phyloP scores from a whole-genome alignment of 2,113 vertebrate genomes.

The Physeter macrocephalus region DNA sequence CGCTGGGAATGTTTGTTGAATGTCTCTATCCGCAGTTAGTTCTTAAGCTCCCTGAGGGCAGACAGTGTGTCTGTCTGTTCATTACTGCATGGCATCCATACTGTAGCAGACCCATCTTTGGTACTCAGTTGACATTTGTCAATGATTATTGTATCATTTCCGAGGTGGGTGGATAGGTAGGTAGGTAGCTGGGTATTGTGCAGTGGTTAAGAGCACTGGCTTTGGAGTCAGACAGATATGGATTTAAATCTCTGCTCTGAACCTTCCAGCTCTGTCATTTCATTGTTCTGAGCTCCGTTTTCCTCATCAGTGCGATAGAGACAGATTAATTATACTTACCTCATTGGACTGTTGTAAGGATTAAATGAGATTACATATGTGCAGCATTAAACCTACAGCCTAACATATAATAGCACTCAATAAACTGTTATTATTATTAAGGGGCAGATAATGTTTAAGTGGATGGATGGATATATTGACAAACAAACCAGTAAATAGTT shows the following conservation, averaged over 20 bases:
- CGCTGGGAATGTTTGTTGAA: not conserved
- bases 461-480: not conserved
- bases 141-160: not conserved
- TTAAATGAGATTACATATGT: slow-evolving; percentile 8
- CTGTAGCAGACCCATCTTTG: not conserved
- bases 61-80: not conserved
- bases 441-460: not conserved
- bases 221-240: not conserved
- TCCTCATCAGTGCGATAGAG: not conserved
- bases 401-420: not conserved
- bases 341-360: not conserved
- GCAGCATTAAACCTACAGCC: not conserved
- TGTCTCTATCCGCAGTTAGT: not conserved
- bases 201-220: not conserved
- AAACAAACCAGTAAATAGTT: not conserved
- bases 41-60: not conserved
- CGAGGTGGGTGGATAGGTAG: not conserved
- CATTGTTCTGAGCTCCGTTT: not conserved
- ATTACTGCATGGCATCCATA: not conserved
- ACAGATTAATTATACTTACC: not conserved
- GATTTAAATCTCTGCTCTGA: slow-evolving; percentile 18
- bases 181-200: not conserved
- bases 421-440: not conserved
- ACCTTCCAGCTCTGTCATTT: not conserved
- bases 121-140: not conserved